Base-by-base conservation (phyloP, 2,888 invertebrate species). In the Lithodes maja region DNA sequence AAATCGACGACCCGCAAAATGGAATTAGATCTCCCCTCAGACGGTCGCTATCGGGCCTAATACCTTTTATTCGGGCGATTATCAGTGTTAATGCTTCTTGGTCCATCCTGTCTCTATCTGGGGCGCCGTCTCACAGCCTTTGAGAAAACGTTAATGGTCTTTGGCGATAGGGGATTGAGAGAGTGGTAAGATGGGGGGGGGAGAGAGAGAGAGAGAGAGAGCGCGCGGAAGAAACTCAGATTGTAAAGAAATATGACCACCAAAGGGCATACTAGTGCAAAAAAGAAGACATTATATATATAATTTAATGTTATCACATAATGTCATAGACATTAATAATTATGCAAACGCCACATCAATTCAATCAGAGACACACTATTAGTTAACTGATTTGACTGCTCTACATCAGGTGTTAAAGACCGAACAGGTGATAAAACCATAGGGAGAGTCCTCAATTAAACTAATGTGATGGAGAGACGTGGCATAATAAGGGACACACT, bases 1-100 rank as follows among this genome's bases (percentile, higher is more conserved):
- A 81, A 85, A 88, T 88, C 88, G 88, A 88, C 88, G 85, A 81
- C 80, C 85, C 84, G 88, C 88, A 88, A 88, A 88, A 88, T 88
- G 88, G 88, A 88, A 88, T 88, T 88, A 88, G 88, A 88, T 88
- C 88, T 71, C 81, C 78, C 71, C 83, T 88, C 74, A 74, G 84
- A 61, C 84, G 61, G 88, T 84, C 85, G 88, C 88, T 88, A 88
- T 88, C 88, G 85, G 80, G 71, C 81, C 74, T 88, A 88, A 88
- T 88, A 88, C 88, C 88, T 88, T 88, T 88, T 88, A 88, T 88
- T 88, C 88, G 88, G 85, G 85, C 80, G 88, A 88, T 88, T 88
- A 88, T 88, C 88, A 88, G 85, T 85, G 88, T 88, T 88, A 88
- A 88, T 88, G 88, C 88, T 85, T 85, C 88, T 88, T 88, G 85